phyloP scores from a whole-genome alignment of 2,113 vertebrate genomes.

The Romanogobio albipinnatus region DNA sequence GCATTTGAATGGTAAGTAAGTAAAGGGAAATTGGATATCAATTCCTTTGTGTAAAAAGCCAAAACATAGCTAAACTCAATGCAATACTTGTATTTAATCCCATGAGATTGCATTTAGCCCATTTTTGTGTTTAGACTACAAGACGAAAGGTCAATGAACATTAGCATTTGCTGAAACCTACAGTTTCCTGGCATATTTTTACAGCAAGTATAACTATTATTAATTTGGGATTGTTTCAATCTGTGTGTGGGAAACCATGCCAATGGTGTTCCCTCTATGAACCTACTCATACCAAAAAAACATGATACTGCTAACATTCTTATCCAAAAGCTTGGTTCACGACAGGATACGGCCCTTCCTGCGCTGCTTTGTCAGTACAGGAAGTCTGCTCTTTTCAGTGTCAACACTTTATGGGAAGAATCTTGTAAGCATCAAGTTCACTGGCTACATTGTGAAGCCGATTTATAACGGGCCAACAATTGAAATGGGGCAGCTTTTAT shows the following conservation, averaged over 20 bases:
- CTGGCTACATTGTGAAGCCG: not conserved
- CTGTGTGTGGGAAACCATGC: not conserved
- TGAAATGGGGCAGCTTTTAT: slow-evolving; percentile 22
- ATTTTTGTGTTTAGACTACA: not conserved
- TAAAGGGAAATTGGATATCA: not conserved
- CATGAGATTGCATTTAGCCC: not conserved
- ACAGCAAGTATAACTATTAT: slow-evolving; percentile 2
- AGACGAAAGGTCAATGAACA: not conserved
- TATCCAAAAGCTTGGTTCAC: not conserved
- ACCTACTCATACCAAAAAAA: slow-evolving; percentile 8
- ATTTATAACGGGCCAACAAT: not conserved
- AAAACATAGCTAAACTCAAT: slow-evolving; percentile 6
- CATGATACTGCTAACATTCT: not conserved
- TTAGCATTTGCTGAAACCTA: not conserved
- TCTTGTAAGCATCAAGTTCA: slow-evolving; percentile 2
- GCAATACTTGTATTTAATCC: not conserved
- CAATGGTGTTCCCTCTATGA: slow-evolving; percentile 7
- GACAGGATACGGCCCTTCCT: slow-evolving; percentile 28
- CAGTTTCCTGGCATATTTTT: not conserved
- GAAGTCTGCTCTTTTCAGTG: slow-evolving; percentile 32
- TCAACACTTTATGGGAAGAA: slow-evolving; percentile 12
- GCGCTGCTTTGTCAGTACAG: slow-evolving; percentile 23
- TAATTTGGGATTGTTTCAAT: slow-evolving; percentile 3
- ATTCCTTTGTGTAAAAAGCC: not conserved
- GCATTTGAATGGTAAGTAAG: not conserved